A percentile compares a stretch with the other conserved stretches of the same genome.
Conservation (phyloP, 2,888 invertebrate species). For the Odontothrips loti region DNA sequence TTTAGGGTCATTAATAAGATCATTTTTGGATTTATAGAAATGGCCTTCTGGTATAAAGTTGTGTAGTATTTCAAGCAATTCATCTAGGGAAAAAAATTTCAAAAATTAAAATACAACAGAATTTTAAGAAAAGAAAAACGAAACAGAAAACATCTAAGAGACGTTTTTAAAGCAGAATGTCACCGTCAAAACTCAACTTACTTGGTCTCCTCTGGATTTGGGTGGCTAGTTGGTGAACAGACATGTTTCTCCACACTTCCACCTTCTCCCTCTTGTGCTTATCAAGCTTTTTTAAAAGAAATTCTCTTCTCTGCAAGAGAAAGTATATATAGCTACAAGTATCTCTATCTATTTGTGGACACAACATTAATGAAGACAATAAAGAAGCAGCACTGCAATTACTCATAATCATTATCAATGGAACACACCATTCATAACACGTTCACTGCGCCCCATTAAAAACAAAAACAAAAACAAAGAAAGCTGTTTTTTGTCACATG, state of each 20-base stretch:
- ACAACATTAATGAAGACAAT: too few relatives aligned
- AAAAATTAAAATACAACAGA: neutral
- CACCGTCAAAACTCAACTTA: slow-evolving; percentile 44
- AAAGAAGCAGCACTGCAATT: too few relatives aligned
- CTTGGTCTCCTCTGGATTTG: slow-evolving; percentile 61
- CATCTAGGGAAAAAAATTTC: slow-evolving; percentile 39
- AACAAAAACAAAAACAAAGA: too few relatives aligned
- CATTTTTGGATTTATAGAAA: slow-evolving; percentile 30
- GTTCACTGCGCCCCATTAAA: too few relatives aligned
- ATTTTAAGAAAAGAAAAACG: slow-evolving; percentile 9
- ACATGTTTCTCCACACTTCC: slow-evolving; percentile 77
- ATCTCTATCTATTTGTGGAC: too few relatives aligned
- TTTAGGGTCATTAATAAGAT: slow-evolving; percentile 58
- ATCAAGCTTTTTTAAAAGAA: neutral
- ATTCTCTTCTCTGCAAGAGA: neutral
- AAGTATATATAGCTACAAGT: too few relatives aligned
- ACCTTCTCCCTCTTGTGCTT: slow-evolving; percentile 46
- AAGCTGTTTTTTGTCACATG: too few relatives aligned
- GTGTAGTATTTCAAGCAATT: slow-evolving; percentile 28
- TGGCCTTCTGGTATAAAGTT: slow-evolving; percentile 11
- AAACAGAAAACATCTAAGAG: slow-evolving; percentile 13
- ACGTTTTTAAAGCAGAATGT: neutral
- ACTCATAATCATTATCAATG: too few relatives aligned
- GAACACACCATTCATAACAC: too few relatives aligned
- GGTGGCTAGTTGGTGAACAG: slow-evolving; percentile 66